Percentiles rank a stretch among this genome's conserved stretches.
These are phyloP conservation scores for Stenichneumon culpator DNA, from an alignment of 2,888 invertebrate species.

Conservation along the genomic window DNA sequence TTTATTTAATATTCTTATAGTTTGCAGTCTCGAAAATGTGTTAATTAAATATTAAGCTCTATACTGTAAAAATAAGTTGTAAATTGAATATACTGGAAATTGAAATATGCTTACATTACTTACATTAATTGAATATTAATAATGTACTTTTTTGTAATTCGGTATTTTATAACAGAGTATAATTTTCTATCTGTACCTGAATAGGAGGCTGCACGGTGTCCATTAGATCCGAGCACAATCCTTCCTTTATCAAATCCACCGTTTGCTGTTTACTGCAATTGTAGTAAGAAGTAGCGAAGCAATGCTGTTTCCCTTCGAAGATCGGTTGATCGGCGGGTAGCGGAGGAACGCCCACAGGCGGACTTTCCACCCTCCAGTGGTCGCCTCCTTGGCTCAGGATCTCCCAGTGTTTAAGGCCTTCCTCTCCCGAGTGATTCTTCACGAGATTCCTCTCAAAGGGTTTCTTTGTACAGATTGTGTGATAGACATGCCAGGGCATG, in stretches of 20 bases:
- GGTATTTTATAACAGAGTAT: not conserved
- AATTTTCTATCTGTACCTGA: constrained; percentile 77
- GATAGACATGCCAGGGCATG: constrained; percentile 84
- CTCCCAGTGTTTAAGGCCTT: constrained; percentile 84
- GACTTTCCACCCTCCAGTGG: constrained; percentile 85
- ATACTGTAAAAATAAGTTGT: not conserved
- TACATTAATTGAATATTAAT: no score
- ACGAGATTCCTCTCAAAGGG: constrained; percentile 86
- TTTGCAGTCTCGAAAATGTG: not conserved
- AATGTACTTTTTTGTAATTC: not conserved
- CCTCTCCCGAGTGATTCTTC: constrained; percentile 86
- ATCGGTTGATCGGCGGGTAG: constrained; percentile 83
- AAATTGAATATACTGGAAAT: not conserved
- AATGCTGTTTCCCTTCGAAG: constrained; percentile 84
- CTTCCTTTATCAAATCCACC: constrained; percentile 84
- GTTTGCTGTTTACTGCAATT: constrained; percentile 86
- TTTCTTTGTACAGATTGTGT: constrained; percentile 83
- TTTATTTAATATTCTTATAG: not conserved
- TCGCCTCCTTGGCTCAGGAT: constrained; percentile 84
- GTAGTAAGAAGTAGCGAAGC: constrained; percentile 87
- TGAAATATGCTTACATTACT: no score
- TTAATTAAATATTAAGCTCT: not conserved
- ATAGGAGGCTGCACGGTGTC: constrained; percentile 86
- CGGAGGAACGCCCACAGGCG: constrained; percentile 85
- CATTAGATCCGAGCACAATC: constrained; percentile 84